Percentiles rank a stretch among this genome's conserved stretches.
Conservation (phyloP, 2,888 invertebrate genomes). For the Endotricha flammealis region DNA sequence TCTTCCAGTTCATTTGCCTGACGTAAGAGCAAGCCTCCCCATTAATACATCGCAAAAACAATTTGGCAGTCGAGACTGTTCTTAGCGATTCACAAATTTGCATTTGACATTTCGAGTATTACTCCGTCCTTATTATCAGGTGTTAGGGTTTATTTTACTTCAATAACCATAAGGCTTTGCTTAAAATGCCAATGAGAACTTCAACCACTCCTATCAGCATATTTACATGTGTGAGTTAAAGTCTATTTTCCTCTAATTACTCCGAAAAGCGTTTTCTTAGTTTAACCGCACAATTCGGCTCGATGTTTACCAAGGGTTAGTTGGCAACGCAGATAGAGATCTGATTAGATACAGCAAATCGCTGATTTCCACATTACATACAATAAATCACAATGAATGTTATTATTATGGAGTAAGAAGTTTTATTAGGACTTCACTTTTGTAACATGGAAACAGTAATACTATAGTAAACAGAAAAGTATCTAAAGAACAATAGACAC, state of each 20-base stretch:
- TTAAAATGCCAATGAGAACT: slow-evolving; percentile 26
- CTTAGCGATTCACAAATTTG: slow-evolving; percentile 5
- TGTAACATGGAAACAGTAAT: no score
- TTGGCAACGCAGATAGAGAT: no score
- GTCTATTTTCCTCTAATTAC: slow-evolving; percentile 15
- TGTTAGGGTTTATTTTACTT: not conserved
- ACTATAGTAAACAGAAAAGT: no score
- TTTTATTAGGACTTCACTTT: no score
- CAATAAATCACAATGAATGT: no score
- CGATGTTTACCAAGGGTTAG: slow-evolving; percentile 4
- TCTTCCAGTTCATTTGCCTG: slow-evolving; percentile 37
- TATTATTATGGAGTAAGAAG: no score
- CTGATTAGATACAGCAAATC: no score
- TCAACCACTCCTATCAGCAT: slow-evolving; percentile 22
- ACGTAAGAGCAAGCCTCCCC: slow-evolving; percentile 29
- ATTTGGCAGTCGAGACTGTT: slow-evolving; percentile 34
- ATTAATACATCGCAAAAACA: slow-evolving; percentile 46
- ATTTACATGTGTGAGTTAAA: slow-evolving; percentile 23
- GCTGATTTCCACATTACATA: no score
- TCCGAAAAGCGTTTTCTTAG: slow-evolving; percentile 7
- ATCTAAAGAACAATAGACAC: no score
- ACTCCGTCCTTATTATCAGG: not conserved
- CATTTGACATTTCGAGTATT: not conserved
- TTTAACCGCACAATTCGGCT: slow-evolving; percentile 10
- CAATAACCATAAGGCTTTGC: slow-evolving; percentile 7